Conservation (phyloP, 2,888 invertebrate species). For the Epinotia nisella region DNA sequence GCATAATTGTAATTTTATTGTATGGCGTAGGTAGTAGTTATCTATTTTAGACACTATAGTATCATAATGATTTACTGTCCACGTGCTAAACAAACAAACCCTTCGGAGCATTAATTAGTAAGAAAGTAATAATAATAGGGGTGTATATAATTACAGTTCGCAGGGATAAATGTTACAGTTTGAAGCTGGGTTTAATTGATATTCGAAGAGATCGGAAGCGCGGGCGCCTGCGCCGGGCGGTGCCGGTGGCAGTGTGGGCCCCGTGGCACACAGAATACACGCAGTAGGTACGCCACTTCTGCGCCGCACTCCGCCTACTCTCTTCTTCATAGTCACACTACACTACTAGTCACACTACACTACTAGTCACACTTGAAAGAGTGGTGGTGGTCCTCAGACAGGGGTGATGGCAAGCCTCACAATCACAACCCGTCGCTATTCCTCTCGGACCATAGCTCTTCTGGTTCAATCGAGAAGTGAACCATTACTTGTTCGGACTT, state of each 20-base stretch:
- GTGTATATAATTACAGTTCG: slow-evolving; percentile 29
- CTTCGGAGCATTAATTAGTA: slow-evolving; percentile 10
- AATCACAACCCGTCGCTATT: no score
- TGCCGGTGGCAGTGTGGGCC: slow-evolving; percentile 19
- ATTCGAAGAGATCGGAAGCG: slow-evolving; percentile 42
- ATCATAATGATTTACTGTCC: slow-evolving; percentile 15
- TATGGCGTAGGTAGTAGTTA: neutral
- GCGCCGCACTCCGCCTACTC: neutral
- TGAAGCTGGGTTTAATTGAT: slow-evolving; percentile 37
- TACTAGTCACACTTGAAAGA: no score
- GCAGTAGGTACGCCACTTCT: slow-evolving; percentile 16
- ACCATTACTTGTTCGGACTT: no score
- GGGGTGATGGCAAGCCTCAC: no score
- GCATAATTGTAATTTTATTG: no score
- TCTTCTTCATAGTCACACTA: no score
- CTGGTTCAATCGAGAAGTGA: no score
- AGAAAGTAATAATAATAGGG: slow-evolving; percentile 22
- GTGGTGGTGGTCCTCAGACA: no score
- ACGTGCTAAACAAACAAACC: slow-evolving; percentile 31
- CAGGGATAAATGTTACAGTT: slow-evolving; percentile 28
- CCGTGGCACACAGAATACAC: slow-evolving; percentile 11
- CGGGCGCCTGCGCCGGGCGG: slow-evolving; percentile 31
- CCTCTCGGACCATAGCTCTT: no score
- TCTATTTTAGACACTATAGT: neutral
- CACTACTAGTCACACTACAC: no score